phyloP scores from a whole-genome alignment of 2,113 vertebrate genomes.

The Lepus timidus region DNA sequence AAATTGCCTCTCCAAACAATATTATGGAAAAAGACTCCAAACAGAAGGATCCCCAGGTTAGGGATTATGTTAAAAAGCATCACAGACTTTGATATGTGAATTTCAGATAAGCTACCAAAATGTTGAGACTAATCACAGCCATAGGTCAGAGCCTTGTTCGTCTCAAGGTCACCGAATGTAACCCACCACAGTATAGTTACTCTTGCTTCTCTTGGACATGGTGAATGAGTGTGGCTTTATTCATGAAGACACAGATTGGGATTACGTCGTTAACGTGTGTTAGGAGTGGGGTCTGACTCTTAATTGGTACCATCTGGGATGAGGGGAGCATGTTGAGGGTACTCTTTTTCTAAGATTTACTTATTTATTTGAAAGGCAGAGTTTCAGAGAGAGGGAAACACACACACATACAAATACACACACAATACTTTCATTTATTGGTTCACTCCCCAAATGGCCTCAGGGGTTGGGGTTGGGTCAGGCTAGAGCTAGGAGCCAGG shows the following conservation, averaged over 20 bases:
- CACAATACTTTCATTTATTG: no score
- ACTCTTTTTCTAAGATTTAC: not conserved
- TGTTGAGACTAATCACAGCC: slow-evolving; percentile 33
- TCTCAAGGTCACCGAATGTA: slow-evolving; percentile 51
- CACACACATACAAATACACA: no score
- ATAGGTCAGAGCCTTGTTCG: slow-evolving; percentile 16
- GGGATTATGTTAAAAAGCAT: not conserved
- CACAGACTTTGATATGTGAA: slow-evolving; percentile 49
- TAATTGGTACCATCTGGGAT: slow-evolving; percentile 85
- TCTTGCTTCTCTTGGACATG: slow-evolving; percentile 80
- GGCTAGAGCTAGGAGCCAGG: no score
- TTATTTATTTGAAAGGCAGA: no score
- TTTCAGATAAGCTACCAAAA: not conserved
- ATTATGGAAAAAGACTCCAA: not conserved
- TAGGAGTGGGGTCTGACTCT: slow-evolving; percentile 82
- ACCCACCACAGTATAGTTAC: slow-evolving; percentile 51
- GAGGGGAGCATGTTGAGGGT: slow-evolving; percentile 63
- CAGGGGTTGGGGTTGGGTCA: no score
- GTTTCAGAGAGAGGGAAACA: no score
- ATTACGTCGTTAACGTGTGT: slow-evolving; percentile 83
- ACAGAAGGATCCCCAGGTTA: not conserved
- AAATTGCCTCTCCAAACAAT: not conserved
- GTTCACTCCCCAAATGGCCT: no score
- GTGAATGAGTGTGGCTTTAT: slow-evolving; percentile 80
- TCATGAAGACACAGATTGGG: slow-evolving; percentile 83